Percentiles rank a stretch among this genome's conserved stretches.
Conservation (phyloP, 2,888 invertebrate species). For the Himalopsyche kuldschensis region DNA sequence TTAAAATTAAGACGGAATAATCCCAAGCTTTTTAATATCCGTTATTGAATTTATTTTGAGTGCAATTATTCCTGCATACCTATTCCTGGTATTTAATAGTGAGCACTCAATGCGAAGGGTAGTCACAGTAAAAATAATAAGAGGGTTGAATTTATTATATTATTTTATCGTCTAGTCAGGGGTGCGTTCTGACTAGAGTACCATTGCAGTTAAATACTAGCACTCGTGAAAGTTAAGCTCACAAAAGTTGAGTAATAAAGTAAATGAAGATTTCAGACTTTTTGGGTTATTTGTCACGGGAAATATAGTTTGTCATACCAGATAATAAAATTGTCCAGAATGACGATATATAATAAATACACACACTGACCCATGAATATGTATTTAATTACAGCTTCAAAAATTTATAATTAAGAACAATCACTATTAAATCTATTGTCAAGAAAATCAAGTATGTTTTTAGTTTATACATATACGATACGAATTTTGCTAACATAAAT, state of each 20-base stretch:
- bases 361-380: no score
- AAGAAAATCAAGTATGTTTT: no score
- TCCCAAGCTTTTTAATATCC: neutral
- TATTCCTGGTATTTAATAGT: conserved; percentile 20
- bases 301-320: no score
- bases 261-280: no score
- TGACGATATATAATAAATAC: no score
- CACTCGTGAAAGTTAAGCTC: neutral
- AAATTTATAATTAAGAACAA: no score
- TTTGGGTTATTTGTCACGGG: no score
- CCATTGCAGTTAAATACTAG: neutral
- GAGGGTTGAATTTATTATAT: conserved; percentile 4
- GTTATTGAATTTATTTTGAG: conserved; percentile 9
- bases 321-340: no score
- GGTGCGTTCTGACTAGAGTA: neutral
- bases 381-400: no score
- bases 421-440: no score
- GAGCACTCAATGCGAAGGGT: conserved; percentile 14
- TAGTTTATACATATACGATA: no score
- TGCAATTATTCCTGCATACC: conserved; percentile 17
- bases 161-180: neutral
- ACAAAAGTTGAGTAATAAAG: neutral
- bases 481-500: no score
- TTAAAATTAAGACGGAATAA: neutral
- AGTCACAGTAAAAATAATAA: conserved; percentile 22